Base-by-base conservation (phyloP, 37 sponge, comb jelly and placozoan species). In the Diacarnus erythraeanus region DNA sequence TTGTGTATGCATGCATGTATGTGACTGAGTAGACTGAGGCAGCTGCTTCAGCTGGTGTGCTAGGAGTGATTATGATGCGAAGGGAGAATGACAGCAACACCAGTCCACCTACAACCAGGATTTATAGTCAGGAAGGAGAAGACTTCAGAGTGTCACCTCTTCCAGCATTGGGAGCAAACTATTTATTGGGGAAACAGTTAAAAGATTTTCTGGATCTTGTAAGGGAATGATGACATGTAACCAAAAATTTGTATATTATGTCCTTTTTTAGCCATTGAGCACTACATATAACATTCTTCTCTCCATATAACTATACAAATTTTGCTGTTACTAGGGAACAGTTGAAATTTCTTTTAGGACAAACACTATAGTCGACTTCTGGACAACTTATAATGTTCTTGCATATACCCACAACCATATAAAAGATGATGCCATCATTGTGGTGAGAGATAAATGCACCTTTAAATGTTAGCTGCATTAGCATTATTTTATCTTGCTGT, bases 341-440 rank as follows among this genome's bases (percentile, higher is more conserved):
- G 57, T 74, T 29, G 22, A 27, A 30, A 57, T 86, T 33, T 29
- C 23, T 12, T 60, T 92, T 22, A 44, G 69, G 23, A 84, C 89
- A 3, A 34, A 42, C 69, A 88, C 89, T 27, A 76, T 54, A 41
- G 78, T 84, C 0, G 76, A 75, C 20, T 40, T 60, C 1, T 67
- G 73, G 44, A 37, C 47, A 21, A 93, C 94, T 1, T 89, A 86
- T 83, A 93, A 93, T 86, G 87, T 93, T 22, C 64, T 93, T 27
- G 94, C 87, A 8, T 77, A 74, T 38, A 86, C 94, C 2, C 9
- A 33, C 17, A 42, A 59, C 8, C 39, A 80, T 29, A 59, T 61
- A 8, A 64, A 44, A 47, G 75, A 76, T 0, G 56, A 71, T 58
- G 65, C 83, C 26, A 74, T 82, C 39, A 80, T 92, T 47, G 94